phyloP scores from a whole-genome alignment of 2,797 vertebrate species.

The Sardinella longiceps region DNA sequence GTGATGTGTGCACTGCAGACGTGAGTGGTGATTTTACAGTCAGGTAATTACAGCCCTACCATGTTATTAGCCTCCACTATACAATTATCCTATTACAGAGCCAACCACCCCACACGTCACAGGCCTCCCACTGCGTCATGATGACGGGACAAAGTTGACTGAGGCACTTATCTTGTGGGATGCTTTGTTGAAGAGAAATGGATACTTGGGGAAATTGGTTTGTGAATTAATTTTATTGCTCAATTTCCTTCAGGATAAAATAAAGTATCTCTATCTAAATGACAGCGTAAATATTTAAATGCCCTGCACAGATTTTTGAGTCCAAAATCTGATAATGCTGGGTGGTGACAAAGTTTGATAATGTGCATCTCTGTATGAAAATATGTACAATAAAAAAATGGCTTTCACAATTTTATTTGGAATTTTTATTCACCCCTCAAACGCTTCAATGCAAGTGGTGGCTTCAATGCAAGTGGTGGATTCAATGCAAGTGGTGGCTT shows the following conservation, averaged over 20 bases:
- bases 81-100: conserved; percentile 14
- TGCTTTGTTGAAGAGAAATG: background rate
- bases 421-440: background rate
- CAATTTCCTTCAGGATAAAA: too few species aligned
- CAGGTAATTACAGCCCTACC: conserved; percentile 46
- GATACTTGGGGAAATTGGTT: background rate
- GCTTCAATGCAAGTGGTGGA: background rate
- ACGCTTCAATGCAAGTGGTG: background rate
- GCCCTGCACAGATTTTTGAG: background rate
- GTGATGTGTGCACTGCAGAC: background rate
- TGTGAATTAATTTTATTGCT: background rate
- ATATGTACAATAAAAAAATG: background rate
- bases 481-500: background rate
- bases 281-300: too few species aligned
- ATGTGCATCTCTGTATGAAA: background rate
- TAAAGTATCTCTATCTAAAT: too few species aligned
- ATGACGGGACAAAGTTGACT: conserved; percentile 5
- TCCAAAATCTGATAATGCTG: background rate
- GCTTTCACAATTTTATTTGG: background rate
- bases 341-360: background rate
- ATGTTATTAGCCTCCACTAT: conserved; percentile 44
- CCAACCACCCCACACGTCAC: conserved; percentile 6
- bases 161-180: background rate
- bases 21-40: conserved; percentile 38
- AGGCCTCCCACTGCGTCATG: background rate